Evolutionary conservation across 2,113 vertebrate genomes (phyloP).

Genomic region (Meriones unguiculatus): DNA sequence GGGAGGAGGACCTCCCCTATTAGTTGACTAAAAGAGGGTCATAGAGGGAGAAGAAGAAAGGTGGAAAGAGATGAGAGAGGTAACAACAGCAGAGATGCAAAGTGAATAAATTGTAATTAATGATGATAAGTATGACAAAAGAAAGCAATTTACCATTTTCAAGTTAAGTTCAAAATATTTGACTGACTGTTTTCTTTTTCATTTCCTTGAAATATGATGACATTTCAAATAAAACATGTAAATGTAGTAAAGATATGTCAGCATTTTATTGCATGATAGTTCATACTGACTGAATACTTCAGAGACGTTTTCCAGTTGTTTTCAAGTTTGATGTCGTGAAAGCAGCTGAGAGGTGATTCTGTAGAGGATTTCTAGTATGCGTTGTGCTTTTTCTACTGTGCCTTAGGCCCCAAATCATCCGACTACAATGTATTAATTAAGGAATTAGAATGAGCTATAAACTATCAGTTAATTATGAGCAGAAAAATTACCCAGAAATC

Average conservation of each 20-base stretch:
- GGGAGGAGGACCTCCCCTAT: too few relatives aligned
- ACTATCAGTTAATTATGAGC: background rate
- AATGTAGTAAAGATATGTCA: background rate
- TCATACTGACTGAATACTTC: background rate
- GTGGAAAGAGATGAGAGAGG: too few relatives aligned
- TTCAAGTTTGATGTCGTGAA: background rate
- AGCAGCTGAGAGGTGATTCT: background rate
- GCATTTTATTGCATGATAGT: background rate
- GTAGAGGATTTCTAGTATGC: background rate
- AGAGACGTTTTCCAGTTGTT: background rate
- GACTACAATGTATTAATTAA: background rate
- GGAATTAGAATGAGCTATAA: background rate
- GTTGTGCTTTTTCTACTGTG: background rate
- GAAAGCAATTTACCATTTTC: background rate
- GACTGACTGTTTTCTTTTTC: background rate
- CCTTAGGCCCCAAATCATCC: background rate
- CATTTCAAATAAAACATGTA: background rate
- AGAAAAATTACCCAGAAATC: conserved; percentile 20
- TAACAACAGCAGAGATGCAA: too few relatives aligned
- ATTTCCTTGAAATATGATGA: background rate
- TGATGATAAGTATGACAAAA: too few relatives aligned
- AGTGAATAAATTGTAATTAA: too few relatives aligned
- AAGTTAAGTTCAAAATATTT: background rate
- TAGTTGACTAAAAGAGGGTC: too few relatives aligned
- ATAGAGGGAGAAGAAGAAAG: too few relatives aligned